Evolutionary conservation across 2,888 invertebrate species (phyloP), one percentile per base, ranked within the genome.

Genomic region (Erebia epiphron): DNA sequence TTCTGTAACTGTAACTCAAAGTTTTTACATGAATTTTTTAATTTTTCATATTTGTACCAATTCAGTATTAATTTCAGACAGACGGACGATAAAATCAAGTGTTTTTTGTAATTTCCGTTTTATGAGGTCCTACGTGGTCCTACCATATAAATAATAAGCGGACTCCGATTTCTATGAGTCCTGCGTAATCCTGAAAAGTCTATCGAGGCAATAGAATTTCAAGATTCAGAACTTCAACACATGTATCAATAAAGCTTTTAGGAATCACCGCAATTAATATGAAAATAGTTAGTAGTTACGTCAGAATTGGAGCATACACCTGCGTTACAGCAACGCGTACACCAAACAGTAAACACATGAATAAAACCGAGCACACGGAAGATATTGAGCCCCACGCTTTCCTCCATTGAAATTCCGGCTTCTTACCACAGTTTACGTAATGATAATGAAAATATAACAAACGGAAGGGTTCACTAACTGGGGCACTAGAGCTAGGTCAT

Each of bases 381-480:
- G 67, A 72, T 71, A 75, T 73, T 72, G 73, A 63, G 64, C n/a
- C 58, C 16, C 46, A 66, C 56, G 54, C 52, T 67, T 75, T 73
- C 75, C 69, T 60, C 66, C 54, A 70, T 69, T 43, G 71, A 76
- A 76, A 62, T 62, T 62, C 62, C 49, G 8, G 46, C 46, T 74
- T 72, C 69, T 76, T 78, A 76, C 77, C 75, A 74, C 73, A 74
- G 78, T 76, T 77, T 77, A 76, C 76, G 68, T 71, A 71, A 70
- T 68, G 50, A 67, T 64, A 64, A 57, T 72, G 70, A 73, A 75
- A 75, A 75, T 73, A 73, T 70, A 71, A 73, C 69, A 69, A 68
- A 71, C 68, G 69, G 66, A 72, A 68, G 63, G 68, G 66, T 67
- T 52, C 43, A 68, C 43, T 46, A 75, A 74, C 69, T 70, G 64